phyloP scores from a whole-genome alignment of 2,888 invertebrate species.

The Lissocephala sabroskyi region DNA sequence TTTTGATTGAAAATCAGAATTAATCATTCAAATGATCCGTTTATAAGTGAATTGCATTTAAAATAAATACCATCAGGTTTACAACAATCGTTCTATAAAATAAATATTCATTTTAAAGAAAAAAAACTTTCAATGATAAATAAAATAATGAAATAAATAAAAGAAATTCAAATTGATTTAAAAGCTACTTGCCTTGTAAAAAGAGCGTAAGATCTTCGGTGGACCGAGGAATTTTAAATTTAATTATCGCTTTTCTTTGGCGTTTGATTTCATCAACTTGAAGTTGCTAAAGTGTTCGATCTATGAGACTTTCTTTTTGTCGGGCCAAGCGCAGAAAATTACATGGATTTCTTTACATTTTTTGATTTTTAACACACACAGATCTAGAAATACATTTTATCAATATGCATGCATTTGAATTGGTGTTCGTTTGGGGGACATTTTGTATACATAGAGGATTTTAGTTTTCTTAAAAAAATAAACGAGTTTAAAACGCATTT shows the following conservation, averaged over 20 bases:
- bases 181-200: not conserved
- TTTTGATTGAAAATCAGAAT: no score
- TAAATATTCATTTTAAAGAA: no score
- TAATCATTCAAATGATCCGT: no score
- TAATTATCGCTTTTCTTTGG: conserved; percentile 5
- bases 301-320: not conserved
- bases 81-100: no score
- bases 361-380: conserved; percentile 14
- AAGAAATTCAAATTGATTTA: no score
- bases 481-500: conserved; percentile 27
- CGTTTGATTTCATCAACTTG: not conserved
- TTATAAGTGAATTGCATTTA: no score
- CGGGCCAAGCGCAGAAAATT: conserved; percentile 37
- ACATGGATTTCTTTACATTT: no score
- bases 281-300: not conserved
- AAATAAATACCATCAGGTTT: no score
- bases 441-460: not conserved
- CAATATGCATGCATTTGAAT: conserved; percentile 19
- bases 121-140: no score
- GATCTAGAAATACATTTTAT: conserved; percentile 23
- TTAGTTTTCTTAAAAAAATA: conserved; percentile 21
- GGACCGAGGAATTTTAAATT: no score
- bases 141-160: no score
- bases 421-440: not conserved
- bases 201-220: conserved; percentile 6